Percentiles rank a stretch among this genome's conserved stretches.
Conservation (phyloP, 2,888 invertebrate species). For the Strigamia transsilvanica region DNA sequence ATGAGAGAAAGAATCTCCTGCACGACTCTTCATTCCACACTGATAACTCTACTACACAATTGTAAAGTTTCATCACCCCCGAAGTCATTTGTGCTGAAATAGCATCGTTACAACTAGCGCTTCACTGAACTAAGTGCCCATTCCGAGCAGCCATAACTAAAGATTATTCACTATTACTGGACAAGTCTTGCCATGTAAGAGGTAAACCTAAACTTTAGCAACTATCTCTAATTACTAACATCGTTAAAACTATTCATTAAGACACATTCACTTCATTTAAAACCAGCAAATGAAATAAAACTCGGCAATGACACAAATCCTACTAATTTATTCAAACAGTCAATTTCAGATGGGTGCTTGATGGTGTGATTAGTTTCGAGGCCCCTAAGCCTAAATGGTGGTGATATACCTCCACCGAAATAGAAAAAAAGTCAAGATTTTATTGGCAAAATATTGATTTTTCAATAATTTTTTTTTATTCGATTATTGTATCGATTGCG, state of each 20-base stretch:
- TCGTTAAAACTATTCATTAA: background rate
- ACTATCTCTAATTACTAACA: conserved; percentile 29
- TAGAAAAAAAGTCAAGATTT: no score
- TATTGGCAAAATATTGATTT: no score
- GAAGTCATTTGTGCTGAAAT: conserved; percentile 37
- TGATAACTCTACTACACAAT: conserved; percentile 42
- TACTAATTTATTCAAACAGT: no score
- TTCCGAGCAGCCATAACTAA: conserved; percentile 22
- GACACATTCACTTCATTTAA: background rate
- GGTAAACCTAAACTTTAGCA: background rate
- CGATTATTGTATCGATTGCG: no score
- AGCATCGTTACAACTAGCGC: conserved; percentile 36
- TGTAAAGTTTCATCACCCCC: conserved; percentile 39
- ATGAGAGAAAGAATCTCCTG: background rate
- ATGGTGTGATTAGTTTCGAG: no score
- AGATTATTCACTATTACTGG: conserved; percentile 37
- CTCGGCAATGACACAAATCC: background rate
- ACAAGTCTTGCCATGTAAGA: conserved; percentile 3
- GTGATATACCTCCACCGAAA: no score
- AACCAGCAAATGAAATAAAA: background rate
- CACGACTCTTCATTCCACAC: conserved; percentile 17
- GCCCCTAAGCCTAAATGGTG: no score
- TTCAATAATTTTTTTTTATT: no score
- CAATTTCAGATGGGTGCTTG: no score
- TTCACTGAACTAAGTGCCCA: conserved; percentile 39